Percentiles rank a stretch among this genome's conserved stretches.
Conservation (phyloP, 1,140 invertebrate species). For the Temnothorax nylanderi region DNA sequence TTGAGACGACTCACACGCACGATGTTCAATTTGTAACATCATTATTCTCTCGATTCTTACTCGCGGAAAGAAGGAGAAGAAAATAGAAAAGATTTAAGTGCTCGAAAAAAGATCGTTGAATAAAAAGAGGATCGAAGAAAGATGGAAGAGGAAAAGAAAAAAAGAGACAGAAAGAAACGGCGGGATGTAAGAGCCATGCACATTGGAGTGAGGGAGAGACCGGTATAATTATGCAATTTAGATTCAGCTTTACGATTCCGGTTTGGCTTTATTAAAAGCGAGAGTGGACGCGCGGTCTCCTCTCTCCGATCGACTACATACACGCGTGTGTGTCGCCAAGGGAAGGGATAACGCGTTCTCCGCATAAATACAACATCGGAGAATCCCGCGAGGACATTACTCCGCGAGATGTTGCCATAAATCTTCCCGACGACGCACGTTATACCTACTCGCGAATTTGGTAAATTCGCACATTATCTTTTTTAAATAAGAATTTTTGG, state of each 20-base stretch:
- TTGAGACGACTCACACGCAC: neutral
- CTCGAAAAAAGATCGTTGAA: constrained; percentile 30
- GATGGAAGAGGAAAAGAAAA: constrained; percentile 3
- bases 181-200: constrained; percentile 16
- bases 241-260: constrained; percentile 80
- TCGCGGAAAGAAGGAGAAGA: neutral
- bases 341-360: constrained; percentile 52
- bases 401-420: neutral
- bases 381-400: constrained; percentile 26
- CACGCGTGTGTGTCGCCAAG: neutral
- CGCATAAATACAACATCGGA: constrained; percentile 31
- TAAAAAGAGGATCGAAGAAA: neutral
- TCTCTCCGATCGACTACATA: constrained; percentile 35
- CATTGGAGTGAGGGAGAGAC: constrained; percentile 53
- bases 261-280: constrained; percentile 80
- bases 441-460: neutral
- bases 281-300: constrained; percentile 75
- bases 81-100: neutral
- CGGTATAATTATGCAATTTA: constrained; percentile 83
- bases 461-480: neutral
- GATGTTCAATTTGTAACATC: constrained; percentile 59
- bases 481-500: neutral
- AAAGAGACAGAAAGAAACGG: neutral
- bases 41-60: constrained; percentile 20
- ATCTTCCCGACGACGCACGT: neutral